Percentiles rank a stretch among this genome's conserved stretches.
Evolutionary conservation across 2,888 invertebrate genomes (phyloP).

Genomic region (Agonum fuliginosum): DNA sequence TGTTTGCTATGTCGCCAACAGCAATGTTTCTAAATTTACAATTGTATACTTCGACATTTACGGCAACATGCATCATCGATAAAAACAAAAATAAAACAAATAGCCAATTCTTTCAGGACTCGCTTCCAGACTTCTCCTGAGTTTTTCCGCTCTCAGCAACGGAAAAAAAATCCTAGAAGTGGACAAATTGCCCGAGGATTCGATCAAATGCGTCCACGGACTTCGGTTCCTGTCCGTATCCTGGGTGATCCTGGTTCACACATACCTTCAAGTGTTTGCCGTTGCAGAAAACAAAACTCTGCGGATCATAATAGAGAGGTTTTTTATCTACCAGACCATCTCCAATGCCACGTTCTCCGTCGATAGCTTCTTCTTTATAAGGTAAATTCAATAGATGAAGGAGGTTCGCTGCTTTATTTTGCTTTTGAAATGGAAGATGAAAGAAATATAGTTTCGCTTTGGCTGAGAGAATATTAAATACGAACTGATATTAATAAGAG

Average conservation of each 20-base stretch:
- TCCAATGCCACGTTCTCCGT: constrained; percentile 91
- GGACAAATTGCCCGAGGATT: constrained; percentile 79
- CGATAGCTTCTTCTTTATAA: constrained; percentile 91
- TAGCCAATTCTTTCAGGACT: constrained; percentile 72
- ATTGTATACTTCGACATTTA: neutral
- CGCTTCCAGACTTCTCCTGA: constrained; percentile 79
- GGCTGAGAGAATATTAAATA: too few species aligned
- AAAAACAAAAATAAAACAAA: constrained; percentile 4
- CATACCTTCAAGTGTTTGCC: constrained; percentile 87
- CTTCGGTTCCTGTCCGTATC: constrained; percentile 85
- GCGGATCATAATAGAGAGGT: constrained; percentile 83
- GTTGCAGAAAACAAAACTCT: constrained; percentile 85
- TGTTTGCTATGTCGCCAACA: neutral
- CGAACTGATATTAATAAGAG: too few species aligned
- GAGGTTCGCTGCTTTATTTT: too few species aligned
- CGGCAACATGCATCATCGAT: neutral
- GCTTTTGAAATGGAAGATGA: too few species aligned
- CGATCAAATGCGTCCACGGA: constrained; percentile 85
- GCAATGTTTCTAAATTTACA: neutral
- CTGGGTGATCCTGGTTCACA: constrained; percentile 91
- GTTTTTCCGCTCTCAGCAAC: constrained; percentile 85
- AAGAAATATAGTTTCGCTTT: too few species aligned
- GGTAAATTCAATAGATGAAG: constrained; percentile 74
- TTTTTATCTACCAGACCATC: constrained; percentile 87
- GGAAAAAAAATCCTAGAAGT: constrained; percentile 84